phyloP scores from a whole-genome alignment of 92 coral and sea anemone genomes.

The Meandrina meandrites region DNA sequence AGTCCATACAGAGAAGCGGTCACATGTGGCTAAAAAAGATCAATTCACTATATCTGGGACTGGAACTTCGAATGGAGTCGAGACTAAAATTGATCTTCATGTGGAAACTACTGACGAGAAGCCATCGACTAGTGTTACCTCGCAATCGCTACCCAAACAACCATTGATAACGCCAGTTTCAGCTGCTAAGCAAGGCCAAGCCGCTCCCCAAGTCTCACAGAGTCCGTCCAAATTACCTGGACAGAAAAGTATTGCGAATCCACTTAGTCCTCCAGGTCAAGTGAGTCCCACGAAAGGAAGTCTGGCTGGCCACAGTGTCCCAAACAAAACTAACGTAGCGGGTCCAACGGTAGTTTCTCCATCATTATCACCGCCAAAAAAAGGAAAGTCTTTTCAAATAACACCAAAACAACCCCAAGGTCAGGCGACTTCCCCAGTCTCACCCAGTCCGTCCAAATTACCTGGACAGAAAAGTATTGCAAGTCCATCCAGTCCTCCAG shows the following conservation, averaged over 20 bases:
- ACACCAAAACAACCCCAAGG: no score
- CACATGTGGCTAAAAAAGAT: slow-evolving; percentile 8
- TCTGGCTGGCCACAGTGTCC: neutral
- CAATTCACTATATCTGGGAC: slow-evolving; percentile 1
- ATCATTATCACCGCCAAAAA: no score
- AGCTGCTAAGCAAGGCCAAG: neutral
- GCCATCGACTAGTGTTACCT: neutral
- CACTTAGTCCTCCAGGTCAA: neutral
- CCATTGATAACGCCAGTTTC: neutral
- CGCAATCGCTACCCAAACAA: no score
- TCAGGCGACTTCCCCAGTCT: neutral
- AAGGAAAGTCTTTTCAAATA: no score
- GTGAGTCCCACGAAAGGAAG: neutral
- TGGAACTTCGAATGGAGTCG: neutral
- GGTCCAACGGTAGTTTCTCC: no score
- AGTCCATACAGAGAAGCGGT: neutral
- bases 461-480: neutral
- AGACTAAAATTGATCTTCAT: neutral
- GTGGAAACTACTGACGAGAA: neutral
- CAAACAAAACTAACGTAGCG: no score
- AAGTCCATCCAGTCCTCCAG: neutral
- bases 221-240: neutral
- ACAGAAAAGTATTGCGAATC: no score
- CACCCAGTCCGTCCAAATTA: neutral
- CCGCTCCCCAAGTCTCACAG: neutral